Percentiles rank a stretch among this genome's conserved stretches.
phyloP scores from a whole-genome alignment of 2,113 vertebrate species.

The Isichthys henryi region DNA sequence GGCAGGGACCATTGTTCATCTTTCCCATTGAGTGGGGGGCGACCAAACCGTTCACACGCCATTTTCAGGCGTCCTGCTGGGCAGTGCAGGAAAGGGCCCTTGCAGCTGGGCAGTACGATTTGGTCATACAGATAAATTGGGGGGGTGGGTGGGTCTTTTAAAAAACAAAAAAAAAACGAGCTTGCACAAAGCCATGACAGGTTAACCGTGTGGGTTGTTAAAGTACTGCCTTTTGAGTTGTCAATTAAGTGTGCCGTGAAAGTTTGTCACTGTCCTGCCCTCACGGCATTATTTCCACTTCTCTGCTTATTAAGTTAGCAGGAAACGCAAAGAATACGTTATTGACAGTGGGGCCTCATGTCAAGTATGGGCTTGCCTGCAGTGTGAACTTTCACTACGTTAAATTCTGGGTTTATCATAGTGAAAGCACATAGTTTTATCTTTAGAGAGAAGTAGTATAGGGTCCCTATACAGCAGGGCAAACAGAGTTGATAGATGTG shows the following conservation, averaged over 20 bases:
- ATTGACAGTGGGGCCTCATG: not conserved
- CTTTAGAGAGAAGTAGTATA: not conserved
- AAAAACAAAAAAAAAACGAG: not conserved
- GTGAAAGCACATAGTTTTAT: not conserved
- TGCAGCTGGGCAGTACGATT: constrained; percentile 65
- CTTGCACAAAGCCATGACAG: not conserved
- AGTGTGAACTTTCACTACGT: not conserved
- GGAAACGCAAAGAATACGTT: constrained; percentile 9
- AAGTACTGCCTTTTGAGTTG: constrained; percentile 12
- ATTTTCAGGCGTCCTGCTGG: constrained; percentile 72
- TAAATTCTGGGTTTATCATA: not conserved
- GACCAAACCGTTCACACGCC: constrained; percentile 68
- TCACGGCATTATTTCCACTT: not conserved
- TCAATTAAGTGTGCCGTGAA: constrained; percentile 8
- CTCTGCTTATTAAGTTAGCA: constrained; percentile 5
- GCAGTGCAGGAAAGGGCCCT: constrained; percentile 62
- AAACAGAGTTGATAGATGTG: not conserved
- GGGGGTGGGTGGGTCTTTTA: not conserved
- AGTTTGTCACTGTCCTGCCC: constrained; percentile 6
- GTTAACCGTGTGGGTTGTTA: constrained; percentile 19
- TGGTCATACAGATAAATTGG: constrained; percentile 45
- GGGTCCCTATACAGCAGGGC: not conserved
- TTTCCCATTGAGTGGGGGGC: constrained; percentile 60
- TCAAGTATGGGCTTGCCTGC: constrained; percentile 6
- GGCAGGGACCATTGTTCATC: constrained; percentile 71